Evolutionary conservation across 2,888 invertebrate genomes (phyloP), one percentile per base, ranked within the genome.

Genomic region (Callosobruchus maculatus): DNA sequence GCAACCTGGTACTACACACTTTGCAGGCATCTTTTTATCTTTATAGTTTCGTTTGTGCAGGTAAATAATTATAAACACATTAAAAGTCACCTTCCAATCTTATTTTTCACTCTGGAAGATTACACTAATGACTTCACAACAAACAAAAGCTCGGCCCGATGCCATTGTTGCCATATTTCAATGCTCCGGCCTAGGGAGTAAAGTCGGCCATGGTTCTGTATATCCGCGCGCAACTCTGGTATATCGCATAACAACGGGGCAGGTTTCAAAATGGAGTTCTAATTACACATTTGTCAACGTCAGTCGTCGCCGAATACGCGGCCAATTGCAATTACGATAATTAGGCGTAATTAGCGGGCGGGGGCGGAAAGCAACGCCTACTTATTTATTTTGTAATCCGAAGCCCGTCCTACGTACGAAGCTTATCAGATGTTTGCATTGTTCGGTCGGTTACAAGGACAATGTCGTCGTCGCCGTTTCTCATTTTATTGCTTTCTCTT

Each of bases 241-340:
- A 49, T 49, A 49, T 49, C 18, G 5, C 49, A 49, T 49, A 49
- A 49, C 49, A 49, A 49, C 49, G 13, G 49, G 49, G 49, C 49
- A 49, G 13, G 49, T 49, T 49, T 49, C 49, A 70, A 70, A 70
- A 70, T 70, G 70, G 70, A 70, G 70, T 22, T 26, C 70, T 70
- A 70, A 70, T 70, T 70, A 70, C 70, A 21, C 70, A 70, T 70
- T 70, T 70, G 70, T 70, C 70, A 70, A 70, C n/a, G 70, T 70
- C 70, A 70, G 20, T n/a, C 4, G 49, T 49, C 49, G 49, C 49
- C 49, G 49, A 49, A 49, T 49, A 49, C 1, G 4, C 26, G 18
- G 26, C 70, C 70, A 21, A 70, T 70, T 70, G 21, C 70, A 22
- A 21, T 26, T 26, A 26, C 20, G 70, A 70, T 70, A 70, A 70